Evolutionary conservation across 2,888 invertebrate species (phyloP), one percentile per base, ranked within the genome.

Genomic region (Frankliniella intonsa): DNA sequence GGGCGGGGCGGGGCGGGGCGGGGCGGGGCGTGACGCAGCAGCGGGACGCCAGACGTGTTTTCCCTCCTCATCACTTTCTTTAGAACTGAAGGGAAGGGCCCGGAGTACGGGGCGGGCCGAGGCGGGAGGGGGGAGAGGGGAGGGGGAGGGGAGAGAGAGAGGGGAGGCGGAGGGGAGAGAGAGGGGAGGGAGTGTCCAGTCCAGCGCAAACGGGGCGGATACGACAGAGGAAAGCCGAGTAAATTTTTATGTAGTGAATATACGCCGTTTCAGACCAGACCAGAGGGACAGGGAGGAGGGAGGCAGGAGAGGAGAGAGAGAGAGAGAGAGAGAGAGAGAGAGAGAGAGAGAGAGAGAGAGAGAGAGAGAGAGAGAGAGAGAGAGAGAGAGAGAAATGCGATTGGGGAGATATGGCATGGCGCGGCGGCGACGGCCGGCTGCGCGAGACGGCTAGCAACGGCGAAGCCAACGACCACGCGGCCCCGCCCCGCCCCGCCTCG

Each of bases 211-310:
- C 38, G 38, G 38, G 5, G 38, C 38, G 38, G 38, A 38, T 38
- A 38, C 0, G 14, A n/a, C 11, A 62, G 14, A 62, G n/a, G 62
- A 62, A 62, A 62, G 25, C 10, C 69, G 69, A 76, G 69, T 76
- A 76, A 76, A 76, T 76, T 76, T 76, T 76, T 76, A 76, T 76
- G 69, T 76, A 25, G 69, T 76, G 69, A 76, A 22, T 76, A 76
- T 76, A 76, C 69, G 69, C 69, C 25, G 69, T 22, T 12, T 25
- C 22, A 10, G 69, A 22, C n/a, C 11, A 22, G 9, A 11, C 19
- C 19, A n/a, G 19, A n/a, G 65, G 65, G 65, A 19, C 8, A n/a
- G 65, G 65, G 65, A 17, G 62, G 62, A 19, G 62, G 14, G 62
- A n/a, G 65, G n/a, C 19, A 19, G 69, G 22, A 19, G 69, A 11